A percentile compares a stretch with the other conserved stretches of the same genome.
Evolutionary conservation across 2,113 vertebrate species (phyloP).

Genomic region (Lathamus discolor): DNA sequence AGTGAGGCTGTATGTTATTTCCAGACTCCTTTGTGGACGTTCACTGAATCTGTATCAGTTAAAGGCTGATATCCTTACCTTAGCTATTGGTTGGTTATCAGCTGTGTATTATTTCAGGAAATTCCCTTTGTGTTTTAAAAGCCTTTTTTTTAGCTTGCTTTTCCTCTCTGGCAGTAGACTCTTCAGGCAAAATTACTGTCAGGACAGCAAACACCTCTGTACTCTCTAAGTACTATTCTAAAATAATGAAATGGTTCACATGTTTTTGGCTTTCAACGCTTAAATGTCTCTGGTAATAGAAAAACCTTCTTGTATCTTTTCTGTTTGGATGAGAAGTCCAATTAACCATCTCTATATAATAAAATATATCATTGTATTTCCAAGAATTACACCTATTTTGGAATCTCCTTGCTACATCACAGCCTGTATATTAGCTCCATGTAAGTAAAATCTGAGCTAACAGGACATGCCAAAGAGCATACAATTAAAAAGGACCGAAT

Average conservation of each 20-base stretch:
- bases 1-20: neutral
- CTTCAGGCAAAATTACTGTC: neutral
- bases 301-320: neutral
- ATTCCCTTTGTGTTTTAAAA: neutral
- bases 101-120: neutral
- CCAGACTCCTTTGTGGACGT: neutral
- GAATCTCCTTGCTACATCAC: neutral
- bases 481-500: neutral
- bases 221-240: neutral
- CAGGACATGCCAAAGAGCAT: neutral
- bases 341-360: neutral
- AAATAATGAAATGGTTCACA: neutral
- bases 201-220: neutral
- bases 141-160: neutral
- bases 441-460: neutral
- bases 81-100: neutral
- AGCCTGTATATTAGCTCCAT: neutral
- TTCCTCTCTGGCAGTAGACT: neutral
- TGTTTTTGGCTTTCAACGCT: neutral
- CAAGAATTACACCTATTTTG: neutral
- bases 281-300: neutral
- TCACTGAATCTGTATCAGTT: neutral
- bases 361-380: neutral
- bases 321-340: neutral
- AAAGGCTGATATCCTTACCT: neutral